Percentiles rank a stretch among this genome's conserved stretches.
Evolutionary conservation across 2,797 vertebrate species (phyloP).

Genomic region (Phyllotis vaccarum): DNA sequence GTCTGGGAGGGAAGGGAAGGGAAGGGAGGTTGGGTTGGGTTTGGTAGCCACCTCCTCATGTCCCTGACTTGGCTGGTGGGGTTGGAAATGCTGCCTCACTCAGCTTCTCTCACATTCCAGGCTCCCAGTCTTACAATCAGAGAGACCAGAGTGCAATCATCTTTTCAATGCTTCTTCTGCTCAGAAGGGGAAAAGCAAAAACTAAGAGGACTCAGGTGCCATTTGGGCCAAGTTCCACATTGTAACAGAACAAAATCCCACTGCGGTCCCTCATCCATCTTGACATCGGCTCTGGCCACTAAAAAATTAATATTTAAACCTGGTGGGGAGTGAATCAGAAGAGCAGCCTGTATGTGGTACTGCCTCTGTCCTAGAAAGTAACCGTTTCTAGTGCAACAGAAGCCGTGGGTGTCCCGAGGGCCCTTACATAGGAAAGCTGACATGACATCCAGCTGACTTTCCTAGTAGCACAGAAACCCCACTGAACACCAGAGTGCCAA

Average conservation of each 20-base stretch:
- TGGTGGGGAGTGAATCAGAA: background rate
- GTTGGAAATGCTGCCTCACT: background rate
- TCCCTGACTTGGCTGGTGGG: too few species aligned
- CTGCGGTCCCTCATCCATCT: too few species aligned
- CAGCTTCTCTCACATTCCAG: background rate
- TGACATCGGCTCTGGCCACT: background rate
- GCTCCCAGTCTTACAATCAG: background rate
- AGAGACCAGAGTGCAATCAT: background rate
- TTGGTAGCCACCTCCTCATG: background rate
- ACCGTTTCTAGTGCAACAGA: background rate
- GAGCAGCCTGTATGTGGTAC: rapidly evolving
- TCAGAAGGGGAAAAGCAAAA: background rate
- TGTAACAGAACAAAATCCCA: too few species aligned
- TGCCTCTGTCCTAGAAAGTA: background rate
- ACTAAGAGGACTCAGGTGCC: background rate
- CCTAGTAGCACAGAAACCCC: background rate
- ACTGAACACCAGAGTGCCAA: rapidly evolving
- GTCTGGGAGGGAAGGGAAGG: background rate
- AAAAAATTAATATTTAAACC: background rate
- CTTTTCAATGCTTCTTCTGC: background rate
- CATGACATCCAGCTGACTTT: background rate
- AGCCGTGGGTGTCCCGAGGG: background rate
- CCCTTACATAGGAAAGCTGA: background rate
- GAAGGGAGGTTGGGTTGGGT: background rate
- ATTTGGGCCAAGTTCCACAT: too few species aligned